Evolutionary conservation across 1,140 invertebrate species (phyloP), one percentile per base, ranked within the genome.

Genomic region (Ips typographus): DNA sequence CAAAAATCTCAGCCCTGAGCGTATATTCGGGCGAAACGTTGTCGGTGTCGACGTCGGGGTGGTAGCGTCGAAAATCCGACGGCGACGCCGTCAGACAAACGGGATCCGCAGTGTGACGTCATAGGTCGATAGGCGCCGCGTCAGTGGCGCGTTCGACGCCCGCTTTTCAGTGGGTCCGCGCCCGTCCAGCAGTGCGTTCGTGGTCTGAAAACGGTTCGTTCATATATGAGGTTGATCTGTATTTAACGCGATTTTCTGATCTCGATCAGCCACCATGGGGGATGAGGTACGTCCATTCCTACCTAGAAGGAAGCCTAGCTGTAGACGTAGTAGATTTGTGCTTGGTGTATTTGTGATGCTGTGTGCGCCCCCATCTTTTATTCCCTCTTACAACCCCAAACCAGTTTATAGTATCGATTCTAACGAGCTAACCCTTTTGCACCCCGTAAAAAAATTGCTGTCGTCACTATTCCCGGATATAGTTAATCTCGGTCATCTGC

Each of bases 51-150:
- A 44, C 60, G 60, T 22, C 22, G 22, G 5, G 5, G 44, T n/a
- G 44, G n/a, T n/a, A n/a, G 5, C 44, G 44, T 49, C 72, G 73
- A 70, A 68, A 22, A 22, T 22, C 63, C 69, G 69, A 40, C 63
- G 62, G 7, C 62, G 69, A 40, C 68, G 52, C 56, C 62, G 53
- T 3, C 56, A 70, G 68, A 70, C 68, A 65, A 61, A 53, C 61
- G 71, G 74, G 73, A 72, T 78, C 78, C 78, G 78, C 78, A 79
- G 78, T 79, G 74, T 79, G 78, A 79, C 78, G 78, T 79, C 75
- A 78, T 71, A 66, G 77, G 75, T 78, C 77, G 73, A 78, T 77
- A 77, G 71, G 68, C 73, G 70, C 74, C 74, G 76, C 75, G 76
- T 66, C 77, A 72, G 74, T 74, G 72, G 77, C 78, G 76, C 77